Conservation (phyloP, 2,797 vertebrate genomes). For the Scarus forsteni region DNA sequence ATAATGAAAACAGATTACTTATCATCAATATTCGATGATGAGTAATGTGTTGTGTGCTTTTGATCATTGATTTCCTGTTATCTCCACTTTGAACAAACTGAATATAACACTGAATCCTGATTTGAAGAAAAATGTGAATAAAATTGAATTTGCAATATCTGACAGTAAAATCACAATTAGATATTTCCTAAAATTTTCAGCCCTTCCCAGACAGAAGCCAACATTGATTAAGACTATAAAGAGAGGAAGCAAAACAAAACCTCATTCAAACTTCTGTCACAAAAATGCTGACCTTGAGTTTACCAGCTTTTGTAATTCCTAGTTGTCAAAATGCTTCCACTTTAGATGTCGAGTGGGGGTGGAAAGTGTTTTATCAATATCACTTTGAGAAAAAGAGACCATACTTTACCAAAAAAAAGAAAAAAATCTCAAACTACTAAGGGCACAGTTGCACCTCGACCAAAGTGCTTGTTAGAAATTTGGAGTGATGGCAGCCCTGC, state of each 20-base stretch:
- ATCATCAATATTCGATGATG: no score
- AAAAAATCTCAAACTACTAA: constrained; percentile 3
- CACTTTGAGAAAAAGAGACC: background rate
- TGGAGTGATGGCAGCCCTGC: background rate
- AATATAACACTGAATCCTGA: no score
- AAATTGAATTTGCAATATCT: no score
- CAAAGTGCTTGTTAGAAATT: background rate
- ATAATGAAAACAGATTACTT: no score
- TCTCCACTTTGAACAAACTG: no score
- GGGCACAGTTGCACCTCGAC: background rate
- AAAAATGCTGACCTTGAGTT: constrained; percentile 17
- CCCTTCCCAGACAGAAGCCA: background rate
- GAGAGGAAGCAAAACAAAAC: constrained; percentile 18
- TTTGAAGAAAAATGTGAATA: no score
- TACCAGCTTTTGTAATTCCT: constrained; percentile 1
- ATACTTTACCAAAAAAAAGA: constrained; percentile 1
- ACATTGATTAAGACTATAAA: constrained; percentile 29
- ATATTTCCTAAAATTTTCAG: no score
- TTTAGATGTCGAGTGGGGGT: constrained; percentile 3
- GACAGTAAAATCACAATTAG: no score
- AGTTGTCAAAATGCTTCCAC: background rate
- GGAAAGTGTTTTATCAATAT: constrained; percentile 15
- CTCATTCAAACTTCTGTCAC: constrained; percentile 17
- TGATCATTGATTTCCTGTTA: no score
- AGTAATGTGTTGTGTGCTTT: no score